Evolutionary conservation across 2,888 invertebrate species (phyloP), one percentile per base, ranked within the genome.

Genomic region (Diarsia dahlii): DNA sequence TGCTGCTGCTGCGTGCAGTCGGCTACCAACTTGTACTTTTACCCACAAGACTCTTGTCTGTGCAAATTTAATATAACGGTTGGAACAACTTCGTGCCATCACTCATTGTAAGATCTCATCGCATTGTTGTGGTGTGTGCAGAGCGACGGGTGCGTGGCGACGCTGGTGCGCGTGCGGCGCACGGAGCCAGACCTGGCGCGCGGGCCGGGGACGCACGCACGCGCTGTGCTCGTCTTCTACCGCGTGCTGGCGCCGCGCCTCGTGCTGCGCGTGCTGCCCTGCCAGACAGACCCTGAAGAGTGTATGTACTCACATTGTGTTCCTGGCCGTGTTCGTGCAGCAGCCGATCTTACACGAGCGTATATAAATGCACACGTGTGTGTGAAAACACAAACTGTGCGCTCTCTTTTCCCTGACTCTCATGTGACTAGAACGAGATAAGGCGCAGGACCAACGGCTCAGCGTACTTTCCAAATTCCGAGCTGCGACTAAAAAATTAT

Each of bases 231-330:
- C 12, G 71, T 94, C 3, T 86, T 89, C 4, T 94, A 92, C 89
- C 91, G 95, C 72, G 94, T 94, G 86, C 90, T 95, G n/a, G 93
- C 93, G 76, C 95, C 95, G 48, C 82, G 88, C 0, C 78, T 95
- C 15, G 56, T 89, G 73, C 81, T 95, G 74, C 89, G 93, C 0
- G 89, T 90, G 64, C 77, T 88, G 73, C 89, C 91, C 1, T 93
- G 94, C 82, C 54, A 54, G 20, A 28, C 39, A 13, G 48, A 71
- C 23, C 12, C 63, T 23, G 1, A 8, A 0, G 74, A 72, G 6
- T 82, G 82, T 78, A 66, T 4, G 78, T 45, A 63, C 45, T 45
- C 63, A 45, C 45, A 9, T 39, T 39, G 9, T 60, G 18, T 58
- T 18, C 15, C 28, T 8, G 13, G 9, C 15, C 58, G 2, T 58